A percentile compares a stretch with the other conserved stretches of the same genome.
Conservation (phyloP, 2,113 vertebrate genomes). For the Sceloporus tristichus region DNA sequence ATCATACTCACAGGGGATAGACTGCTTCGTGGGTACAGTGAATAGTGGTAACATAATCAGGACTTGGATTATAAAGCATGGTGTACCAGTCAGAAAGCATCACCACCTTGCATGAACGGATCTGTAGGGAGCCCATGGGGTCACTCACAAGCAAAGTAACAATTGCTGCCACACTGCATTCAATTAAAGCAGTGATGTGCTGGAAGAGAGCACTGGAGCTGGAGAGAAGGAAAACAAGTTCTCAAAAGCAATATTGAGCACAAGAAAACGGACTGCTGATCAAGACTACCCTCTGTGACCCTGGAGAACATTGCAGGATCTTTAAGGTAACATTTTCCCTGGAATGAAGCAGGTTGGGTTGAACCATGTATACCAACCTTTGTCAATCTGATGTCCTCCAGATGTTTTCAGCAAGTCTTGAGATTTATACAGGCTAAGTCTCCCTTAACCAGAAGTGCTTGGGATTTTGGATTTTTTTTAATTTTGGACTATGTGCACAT, state of each 20-base stretch:
- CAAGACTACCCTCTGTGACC: no score
- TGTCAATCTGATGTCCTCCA: neutral
- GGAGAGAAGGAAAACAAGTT: neutral
- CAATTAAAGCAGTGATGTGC: slow-evolving; percentile 89
- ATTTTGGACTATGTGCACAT: no score
- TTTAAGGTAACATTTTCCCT: no score
- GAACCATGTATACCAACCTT: neutral
- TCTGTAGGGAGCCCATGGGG: slow-evolving; percentile 83
- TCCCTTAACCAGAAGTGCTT: no score
- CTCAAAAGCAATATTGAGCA: neutral
- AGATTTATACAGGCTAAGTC: no score
- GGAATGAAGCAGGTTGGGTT: neutral
- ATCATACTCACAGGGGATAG: slow-evolving; percentile 89
- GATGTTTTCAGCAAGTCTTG: no score
- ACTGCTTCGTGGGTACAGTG: slow-evolving; percentile 98
- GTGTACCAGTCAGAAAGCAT: slow-evolving; percentile 99
- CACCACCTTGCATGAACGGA: slow-evolving; percentile 90
- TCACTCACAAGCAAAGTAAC: slow-evolving; percentile 90
- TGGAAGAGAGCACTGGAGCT: slow-evolving; percentile 95
- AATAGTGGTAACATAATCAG: slow-evolving; percentile 92
- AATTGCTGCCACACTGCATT: slow-evolving; percentile 86
- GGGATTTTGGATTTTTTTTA: no score
- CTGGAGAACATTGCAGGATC: no score
- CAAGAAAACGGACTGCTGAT: fast-evolving
- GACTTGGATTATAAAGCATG: slow-evolving; percentile 98